These are phyloP conservation scores for Chrysochloris asiatica DNA, from an alignment of 2,113 vertebrate genomes.

Conservation along the genomic window DNA sequence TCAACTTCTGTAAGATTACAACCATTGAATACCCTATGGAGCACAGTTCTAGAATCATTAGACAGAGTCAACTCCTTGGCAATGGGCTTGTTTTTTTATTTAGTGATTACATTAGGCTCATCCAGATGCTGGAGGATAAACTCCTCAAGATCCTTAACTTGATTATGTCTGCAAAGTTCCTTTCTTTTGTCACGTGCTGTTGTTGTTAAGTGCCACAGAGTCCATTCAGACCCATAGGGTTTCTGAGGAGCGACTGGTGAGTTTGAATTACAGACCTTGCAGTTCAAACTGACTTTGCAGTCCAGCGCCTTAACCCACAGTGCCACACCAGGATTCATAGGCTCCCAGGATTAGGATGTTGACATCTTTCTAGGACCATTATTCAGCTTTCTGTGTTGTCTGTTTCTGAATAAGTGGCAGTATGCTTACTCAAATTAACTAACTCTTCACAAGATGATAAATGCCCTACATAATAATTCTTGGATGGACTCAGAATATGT, in stretches of 20 bases:
- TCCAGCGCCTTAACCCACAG: no score
- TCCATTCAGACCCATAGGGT: no score
- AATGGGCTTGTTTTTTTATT: no score
- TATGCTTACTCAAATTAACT: not conserved
- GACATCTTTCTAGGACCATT: not conserved
- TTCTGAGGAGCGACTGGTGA: no score
- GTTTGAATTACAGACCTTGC: no score
- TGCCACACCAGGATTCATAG: no score
- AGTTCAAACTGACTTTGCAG: no score
- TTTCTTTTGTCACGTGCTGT: not conserved
- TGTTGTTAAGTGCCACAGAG: no score
- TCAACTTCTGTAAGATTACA: not conserved
- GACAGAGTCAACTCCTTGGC: no score
- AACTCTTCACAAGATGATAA: not conserved
- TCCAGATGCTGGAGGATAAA: not conserved
- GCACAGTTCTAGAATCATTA: no score
- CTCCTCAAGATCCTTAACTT: not conserved
- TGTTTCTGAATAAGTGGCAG: not conserved
- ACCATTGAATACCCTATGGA: not conserved
- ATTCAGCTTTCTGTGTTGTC: not conserved
- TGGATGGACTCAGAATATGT: not conserved
- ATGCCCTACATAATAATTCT: not conserved
- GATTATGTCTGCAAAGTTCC: not conserved
- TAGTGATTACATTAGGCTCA: not conserved
- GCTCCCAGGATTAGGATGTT: not conserved